Conservation (phyloP, 1,140 invertebrate species). For the Ooceraea biroi region DNA sequence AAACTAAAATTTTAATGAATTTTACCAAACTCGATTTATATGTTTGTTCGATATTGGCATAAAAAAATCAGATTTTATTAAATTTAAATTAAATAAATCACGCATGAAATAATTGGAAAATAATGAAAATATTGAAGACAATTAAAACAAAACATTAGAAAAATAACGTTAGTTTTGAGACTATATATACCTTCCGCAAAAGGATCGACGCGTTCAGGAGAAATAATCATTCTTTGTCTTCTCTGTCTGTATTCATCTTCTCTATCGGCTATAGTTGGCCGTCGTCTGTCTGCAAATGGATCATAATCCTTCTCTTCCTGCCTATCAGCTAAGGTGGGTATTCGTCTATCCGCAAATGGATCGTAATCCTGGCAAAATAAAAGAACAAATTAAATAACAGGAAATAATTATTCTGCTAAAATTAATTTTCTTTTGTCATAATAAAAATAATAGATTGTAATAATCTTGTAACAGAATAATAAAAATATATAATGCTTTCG, state of each 20-base stretch:
- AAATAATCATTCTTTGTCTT: slow-evolving; percentile 95
- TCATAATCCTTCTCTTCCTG: slow-evolving; percentile 97
- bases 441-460: slow-evolving; percentile 5
- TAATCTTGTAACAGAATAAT: background rate
- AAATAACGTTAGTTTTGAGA: no score
- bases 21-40: no score
- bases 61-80: no score
- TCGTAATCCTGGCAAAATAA: slow-evolving; percentile 95
- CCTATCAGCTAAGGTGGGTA: slow-evolving; percentile 96
- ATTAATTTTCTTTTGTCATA: background rate
- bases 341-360: slow-evolving; percentile 97
- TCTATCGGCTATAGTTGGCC: slow-evolving; percentile 96
- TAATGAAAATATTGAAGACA: no score
- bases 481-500: background rate
- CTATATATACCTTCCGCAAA: slow-evolving; percentile 97
- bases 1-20: no score
- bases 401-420: slow-evolving; percentile 13
- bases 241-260: slow-evolving; percentile 98
- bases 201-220: slow-evolving; percentile 97
- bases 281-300: slow-evolving; percentile 97
- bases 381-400: slow-evolving; percentile 49
- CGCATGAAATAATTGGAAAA: no score
- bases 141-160: no score
- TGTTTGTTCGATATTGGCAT: no score
- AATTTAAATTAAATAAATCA: no score